Conservation (phyloP, 2,797 vertebrate genomes). For the Acanthis flammea region DNA sequence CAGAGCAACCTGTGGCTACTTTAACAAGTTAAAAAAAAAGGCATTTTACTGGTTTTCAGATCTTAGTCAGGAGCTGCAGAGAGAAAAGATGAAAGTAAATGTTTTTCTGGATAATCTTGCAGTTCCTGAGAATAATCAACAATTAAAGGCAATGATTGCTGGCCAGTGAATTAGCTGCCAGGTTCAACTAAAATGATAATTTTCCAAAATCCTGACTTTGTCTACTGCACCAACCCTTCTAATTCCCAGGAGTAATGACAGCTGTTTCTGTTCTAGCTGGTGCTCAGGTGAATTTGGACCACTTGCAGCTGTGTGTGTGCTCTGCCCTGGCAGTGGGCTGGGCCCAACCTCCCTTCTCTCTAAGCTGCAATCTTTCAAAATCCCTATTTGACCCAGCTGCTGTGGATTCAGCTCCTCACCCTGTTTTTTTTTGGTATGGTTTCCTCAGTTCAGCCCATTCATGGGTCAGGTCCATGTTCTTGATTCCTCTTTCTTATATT, state of each 20-base stretch:
- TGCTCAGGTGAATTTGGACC: background rate
- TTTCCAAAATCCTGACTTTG: background rate
- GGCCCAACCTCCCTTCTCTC: background rate
- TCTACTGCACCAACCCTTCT: background rate
- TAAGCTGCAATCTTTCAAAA: background rate
- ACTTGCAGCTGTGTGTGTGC: background rate
- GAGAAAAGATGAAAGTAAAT: background rate
- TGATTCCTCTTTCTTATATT: background rate
- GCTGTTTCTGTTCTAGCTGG: background rate
- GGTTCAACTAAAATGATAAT: background rate
- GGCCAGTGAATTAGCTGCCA: background rate
- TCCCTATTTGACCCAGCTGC: background rate
- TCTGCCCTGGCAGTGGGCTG: background rate
- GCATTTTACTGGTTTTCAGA: background rate
- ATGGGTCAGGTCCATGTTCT: background rate
- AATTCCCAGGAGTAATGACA: background rate
- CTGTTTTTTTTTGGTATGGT: background rate
- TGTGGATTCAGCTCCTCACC: too few relatives aligned
- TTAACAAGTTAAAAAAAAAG: background rate
- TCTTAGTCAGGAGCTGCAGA: background rate
- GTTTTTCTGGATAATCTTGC: background rate
- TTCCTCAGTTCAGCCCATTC: background rate
- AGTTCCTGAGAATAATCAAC: background rate
- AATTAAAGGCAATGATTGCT: background rate
- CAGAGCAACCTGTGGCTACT: background rate